Base-by-base conservation (phyloP, 2,888 invertebrate genomes). In the Athetis lepigone region DNA sequence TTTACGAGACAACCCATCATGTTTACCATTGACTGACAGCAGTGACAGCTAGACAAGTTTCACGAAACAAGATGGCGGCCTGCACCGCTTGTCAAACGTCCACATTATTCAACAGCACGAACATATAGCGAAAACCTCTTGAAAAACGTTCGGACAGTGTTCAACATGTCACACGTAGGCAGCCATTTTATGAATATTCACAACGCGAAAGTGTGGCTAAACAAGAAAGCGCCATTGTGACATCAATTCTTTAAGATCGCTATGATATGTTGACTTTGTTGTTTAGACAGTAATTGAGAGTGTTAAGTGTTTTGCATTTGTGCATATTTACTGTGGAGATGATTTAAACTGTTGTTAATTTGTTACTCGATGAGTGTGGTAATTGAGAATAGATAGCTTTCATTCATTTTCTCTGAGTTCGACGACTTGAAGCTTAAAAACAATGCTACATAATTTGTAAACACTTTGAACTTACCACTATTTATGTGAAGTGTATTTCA, bases 151-250 rank as follows among this genome's bases (percentile, higher is more conserved):
- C 36, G 25, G 23, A 9, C 49, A 13, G 55, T 37, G 29, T 49
- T 19, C 39, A 36, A 16, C 49, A 45, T 13, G 19, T 5, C 19
- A n/a, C 54, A 16, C 37, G 57, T 62, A 43, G 25, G 21, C 43
- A 56, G 68, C 40, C 58, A 58, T 58, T 66, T 39, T 47, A 72
- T 73, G 63, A 73, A 73, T 73, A 73, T 73, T 73, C 74, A 73
- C 50, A 7, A 21, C 25, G 55, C 49, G 69, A 69, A 73, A 73
- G 73, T 73, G 74, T 52, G 69, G 45, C 59, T 27, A 43, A 65
- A 56, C 69, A 60, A 49, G 69, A 73, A 60, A 72, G 73, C 59
- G 39, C 18, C 43, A 50, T 69, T 54, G 50, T 73, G 72, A 73
- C 72, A 73, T 63, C 37, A 25, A 73, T 73, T 50, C 46, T 54